Percentiles rank a stretch among this genome's conserved stretches.
Evolutionary conservation across 2,797 vertebrate genomes (phyloP).

Genomic region (Anguilla pacifica): DNA sequence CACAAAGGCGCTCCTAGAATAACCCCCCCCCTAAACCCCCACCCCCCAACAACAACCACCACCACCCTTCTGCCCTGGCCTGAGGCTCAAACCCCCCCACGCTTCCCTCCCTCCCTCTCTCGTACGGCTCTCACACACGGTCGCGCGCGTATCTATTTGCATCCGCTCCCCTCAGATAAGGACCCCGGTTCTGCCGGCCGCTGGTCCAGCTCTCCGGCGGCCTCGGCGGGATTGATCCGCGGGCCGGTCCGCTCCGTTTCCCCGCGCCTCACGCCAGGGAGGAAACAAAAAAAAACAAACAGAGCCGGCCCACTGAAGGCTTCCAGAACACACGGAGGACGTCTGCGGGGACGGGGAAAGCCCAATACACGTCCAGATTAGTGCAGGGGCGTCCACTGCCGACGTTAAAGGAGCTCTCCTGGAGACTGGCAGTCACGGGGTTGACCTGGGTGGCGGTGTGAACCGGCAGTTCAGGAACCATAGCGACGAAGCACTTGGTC

Average conservation of each 20-base stretch:
- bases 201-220: neutral
- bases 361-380: neutral
- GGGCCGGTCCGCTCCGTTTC: neutral
- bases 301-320: neutral
- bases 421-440: neutral
- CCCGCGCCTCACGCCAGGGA: too few species aligned
- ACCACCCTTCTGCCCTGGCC: neutral
- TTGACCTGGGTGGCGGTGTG: neutral
- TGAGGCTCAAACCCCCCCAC: neutral
- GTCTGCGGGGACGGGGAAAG: neutral
- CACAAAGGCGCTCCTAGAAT: conserved; percentile 24
- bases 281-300: neutral
- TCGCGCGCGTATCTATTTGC: neutral
- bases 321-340: neutral
- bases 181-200: neutral
- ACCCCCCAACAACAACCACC: neutral
- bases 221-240: neutral
- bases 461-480: neutral
- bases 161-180: neutral
- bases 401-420: neutral
- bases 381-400: neutral
- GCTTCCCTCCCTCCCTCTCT: neutral
- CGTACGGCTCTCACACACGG: neutral
- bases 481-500: neutral
- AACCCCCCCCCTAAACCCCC: neutral